Conservation (phyloP, 2,888 invertebrate species). For the Cetonia aurata region DNA sequence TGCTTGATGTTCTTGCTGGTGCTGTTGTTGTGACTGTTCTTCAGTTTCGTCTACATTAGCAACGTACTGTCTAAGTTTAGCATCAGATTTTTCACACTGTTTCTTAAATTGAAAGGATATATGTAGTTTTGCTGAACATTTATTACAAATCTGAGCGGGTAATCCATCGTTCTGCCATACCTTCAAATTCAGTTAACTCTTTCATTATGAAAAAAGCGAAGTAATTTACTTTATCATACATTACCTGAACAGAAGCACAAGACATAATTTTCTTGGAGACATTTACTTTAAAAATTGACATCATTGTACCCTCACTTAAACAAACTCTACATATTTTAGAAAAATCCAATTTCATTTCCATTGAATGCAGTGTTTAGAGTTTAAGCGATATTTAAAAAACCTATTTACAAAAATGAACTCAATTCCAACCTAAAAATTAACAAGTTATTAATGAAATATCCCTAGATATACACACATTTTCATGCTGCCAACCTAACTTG, state of each 20-base stretch:
- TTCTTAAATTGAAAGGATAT: constrained; percentile 68
- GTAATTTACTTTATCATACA: not conserved
- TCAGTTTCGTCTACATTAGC: constrained; percentile 46
- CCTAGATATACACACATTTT: not conserved
- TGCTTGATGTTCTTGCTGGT: constrained; percentile 40
- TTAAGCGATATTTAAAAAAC: not conserved
- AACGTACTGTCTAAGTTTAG: constrained; percentile 63
- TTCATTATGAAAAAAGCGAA: constrained; percentile 17
- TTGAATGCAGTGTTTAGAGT: constrained; percentile 8
- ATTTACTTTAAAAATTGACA: constrained; percentile 67
- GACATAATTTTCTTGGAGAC: constrained; percentile 67
- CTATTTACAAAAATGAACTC: not conserved
- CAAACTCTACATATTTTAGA: constrained; percentile 66
- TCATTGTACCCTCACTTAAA: constrained; percentile 64
- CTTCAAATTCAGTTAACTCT: constrained; percentile 53
- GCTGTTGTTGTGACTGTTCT: constrained; percentile 48
- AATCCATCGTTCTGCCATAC: constrained; percentile 68
- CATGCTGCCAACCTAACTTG: not conserved
- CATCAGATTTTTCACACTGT: constrained; percentile 66
- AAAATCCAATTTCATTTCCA: constrained; percentile 61
- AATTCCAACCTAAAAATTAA: constrained; percentile 10
- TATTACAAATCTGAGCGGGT: constrained; percentile 66
- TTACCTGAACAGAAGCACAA: constrained; percentile 66
- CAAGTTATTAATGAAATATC: not conserved
- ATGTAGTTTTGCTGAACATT: constrained; percentile 66